Evolutionary conservation across 2,113 vertebrate genomes (phyloP).

Genomic region (Dermatemys mawii): DNA sequence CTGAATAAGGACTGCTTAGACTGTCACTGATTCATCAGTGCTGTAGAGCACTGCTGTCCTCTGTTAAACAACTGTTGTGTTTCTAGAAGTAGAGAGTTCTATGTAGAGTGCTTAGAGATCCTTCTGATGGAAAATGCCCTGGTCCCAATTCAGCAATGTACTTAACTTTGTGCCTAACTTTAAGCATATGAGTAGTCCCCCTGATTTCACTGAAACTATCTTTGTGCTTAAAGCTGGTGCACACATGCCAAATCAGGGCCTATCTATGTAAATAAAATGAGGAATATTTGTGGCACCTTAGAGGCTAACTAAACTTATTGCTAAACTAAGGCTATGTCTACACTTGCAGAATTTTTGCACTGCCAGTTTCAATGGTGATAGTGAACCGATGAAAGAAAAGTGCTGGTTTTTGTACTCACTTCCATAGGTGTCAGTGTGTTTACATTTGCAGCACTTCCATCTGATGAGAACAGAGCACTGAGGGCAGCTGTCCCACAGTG

Average conservation of each 20-base stretch:
- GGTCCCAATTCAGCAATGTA: not conserved
- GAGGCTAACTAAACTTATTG: too few species aligned
- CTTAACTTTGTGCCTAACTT: not conserved
- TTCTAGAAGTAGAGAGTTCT: not conserved
- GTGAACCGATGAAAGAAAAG: too few species aligned
- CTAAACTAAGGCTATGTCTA: not conserved
- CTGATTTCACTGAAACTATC: not conserved
- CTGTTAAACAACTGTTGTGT: not conserved
- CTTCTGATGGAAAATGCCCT: not conserved
- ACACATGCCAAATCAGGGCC: not conserved
- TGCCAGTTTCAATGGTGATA: too few species aligned
- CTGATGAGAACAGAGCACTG: too few species aligned
- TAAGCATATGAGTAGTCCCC: fast-evolving
- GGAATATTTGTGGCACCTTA: too few species aligned
- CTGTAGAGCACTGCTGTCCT: fast-evolving
- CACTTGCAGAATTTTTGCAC: too few species aligned
- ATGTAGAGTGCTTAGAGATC: not conserved
- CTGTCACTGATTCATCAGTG: not conserved
- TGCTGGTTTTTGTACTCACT: too few species aligned
- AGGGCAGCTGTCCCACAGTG: too few species aligned
- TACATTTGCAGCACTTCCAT: too few species aligned
- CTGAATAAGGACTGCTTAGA: fast-evolving
- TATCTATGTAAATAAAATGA: not conserved
- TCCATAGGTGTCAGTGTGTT: too few species aligned
- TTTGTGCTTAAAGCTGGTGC: not conserved